Evolutionary conservation across 2,797 vertebrate genomes (phyloP).

Genomic region (Caiman crocodilus): DNA sequence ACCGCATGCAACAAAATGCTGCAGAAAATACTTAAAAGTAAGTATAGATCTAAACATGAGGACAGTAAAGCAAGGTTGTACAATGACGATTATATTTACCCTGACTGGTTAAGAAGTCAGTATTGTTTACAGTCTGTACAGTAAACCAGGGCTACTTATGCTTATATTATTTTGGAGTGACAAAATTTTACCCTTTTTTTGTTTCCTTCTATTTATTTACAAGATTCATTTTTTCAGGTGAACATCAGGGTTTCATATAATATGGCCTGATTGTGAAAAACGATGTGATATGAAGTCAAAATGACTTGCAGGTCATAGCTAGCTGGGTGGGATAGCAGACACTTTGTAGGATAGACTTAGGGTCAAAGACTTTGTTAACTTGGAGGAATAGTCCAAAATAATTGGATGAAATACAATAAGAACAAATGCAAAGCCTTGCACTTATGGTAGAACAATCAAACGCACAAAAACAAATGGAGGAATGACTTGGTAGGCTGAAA

Average conservation of each 20-base stretch:
- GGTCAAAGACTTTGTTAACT: no score
- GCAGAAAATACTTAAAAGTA: background rate
- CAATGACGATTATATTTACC: background rate
- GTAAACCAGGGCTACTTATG: background rate
- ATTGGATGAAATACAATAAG: no score
- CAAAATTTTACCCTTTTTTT: background rate
- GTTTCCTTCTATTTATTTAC: slow-evolving; percentile 35
- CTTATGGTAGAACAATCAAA: no score
- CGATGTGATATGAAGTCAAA: background rate
- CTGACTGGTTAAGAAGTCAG: background rate
- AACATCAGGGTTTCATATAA: slow-evolving; percentile 11
- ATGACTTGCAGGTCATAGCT: no score
- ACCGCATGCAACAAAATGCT: background rate
- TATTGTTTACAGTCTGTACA: background rate
- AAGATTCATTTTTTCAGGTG: background rate
- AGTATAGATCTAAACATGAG: background rate
- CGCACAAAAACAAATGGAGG: no score
- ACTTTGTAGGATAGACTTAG: no score
- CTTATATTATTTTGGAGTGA: background rate
- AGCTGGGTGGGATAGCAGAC: no score
- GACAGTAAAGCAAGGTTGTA: background rate
- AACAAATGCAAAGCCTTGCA: no score
- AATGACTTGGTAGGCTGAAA: no score
- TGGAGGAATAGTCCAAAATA: no score
- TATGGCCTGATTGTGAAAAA: slow-evolving; percentile 54